Base-by-base conservation (phyloP, 2,797 vertebrate species). In the Pelochelys cantorii region DNA sequence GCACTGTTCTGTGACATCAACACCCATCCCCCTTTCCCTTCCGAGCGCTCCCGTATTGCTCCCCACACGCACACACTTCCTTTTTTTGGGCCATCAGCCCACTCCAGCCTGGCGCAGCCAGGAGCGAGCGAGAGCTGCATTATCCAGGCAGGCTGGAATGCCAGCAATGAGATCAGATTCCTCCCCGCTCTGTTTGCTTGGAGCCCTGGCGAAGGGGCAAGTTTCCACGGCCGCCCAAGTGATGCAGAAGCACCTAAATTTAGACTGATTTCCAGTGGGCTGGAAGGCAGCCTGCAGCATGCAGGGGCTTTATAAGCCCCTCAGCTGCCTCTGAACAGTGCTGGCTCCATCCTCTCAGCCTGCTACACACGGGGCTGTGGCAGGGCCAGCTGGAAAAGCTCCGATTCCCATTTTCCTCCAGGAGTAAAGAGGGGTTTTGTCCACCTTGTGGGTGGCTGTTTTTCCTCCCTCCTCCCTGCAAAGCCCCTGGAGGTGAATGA, bases 231-330 rank as follows among this genome's bases (percentile, higher is more conserved):
- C 93, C 86, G 86, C 93, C 78, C 2, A 83, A 95, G 89, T 78
- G 93, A 94, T 95, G 93, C 57, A 57, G 53, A 93, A 96, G 71
- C 88, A 93, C 96, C 98, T 98, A 98, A 98, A 98, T 98, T 98
- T 98, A 98, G 98, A 96, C 29, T 5, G 56, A 92, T 95, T 96
- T 96, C 94, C 91, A 97, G 96, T 92, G 92, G 93, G 88, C 95
- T 97, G 98, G 98, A 97, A 94, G 89, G 11, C 82, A 31, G 97
- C 97, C 97, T 89, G 90, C 93, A 85, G 94, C 82, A 74, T 4
- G 84, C 57, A 78, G 87, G 83, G 93, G 90, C 98, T 97, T 98
- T 98, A 98, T 97, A 98, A 98, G 97, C 92, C 94, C 90, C 22
- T 93, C 84, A 4, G 25, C 20, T 52, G 85, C 53, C 71, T 29